These are phyloP conservation scores for Poecilia picta DNA, from an alignment of 2,797 vertebrate genomes.

Conservation along the genomic window DNA sequence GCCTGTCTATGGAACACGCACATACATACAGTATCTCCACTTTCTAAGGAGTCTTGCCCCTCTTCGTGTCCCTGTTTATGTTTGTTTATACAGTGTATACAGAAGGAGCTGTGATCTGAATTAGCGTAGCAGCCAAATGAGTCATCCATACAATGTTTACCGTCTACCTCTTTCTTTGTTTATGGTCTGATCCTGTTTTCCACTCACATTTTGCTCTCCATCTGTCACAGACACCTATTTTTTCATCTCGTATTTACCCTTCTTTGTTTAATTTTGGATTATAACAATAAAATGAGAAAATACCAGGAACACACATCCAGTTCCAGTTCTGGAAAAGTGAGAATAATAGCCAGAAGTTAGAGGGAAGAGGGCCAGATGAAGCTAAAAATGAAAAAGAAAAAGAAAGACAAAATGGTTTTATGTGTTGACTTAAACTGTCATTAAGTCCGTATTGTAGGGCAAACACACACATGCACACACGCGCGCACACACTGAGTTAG, in stretches of 20 bases:
- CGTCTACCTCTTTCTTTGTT: constrained; percentile 56
- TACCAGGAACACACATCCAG: constrained; percentile 7
- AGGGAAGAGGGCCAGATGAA: constrained; percentile 6
- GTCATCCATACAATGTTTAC: constrained; percentile 59
- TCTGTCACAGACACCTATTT: constrained; percentile 39
- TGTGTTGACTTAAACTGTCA: constrained; percentile 67
- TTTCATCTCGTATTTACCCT: constrained; percentile 23
- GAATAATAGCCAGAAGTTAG: constrained; percentile 26
- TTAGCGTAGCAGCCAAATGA: constrained; percentile 62
- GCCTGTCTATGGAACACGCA: constrained; percentile 27
- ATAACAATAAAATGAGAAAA: constrained; percentile 28
- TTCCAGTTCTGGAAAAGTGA: constrained; percentile 21
- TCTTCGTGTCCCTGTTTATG: constrained; percentile 47
- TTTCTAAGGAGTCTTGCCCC: constrained; percentile 53
- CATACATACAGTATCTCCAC: constrained; percentile 26
- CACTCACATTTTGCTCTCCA: constrained; percentile 12
- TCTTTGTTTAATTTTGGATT: constrained; percentile 34
- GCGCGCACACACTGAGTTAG: constrained; percentile 50
- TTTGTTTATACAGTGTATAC: constrained; percentile 69
- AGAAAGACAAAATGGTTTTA: constrained; percentile 44
- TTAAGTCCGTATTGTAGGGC: constrained; percentile 49
- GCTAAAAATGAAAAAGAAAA: constrained; percentile 17
- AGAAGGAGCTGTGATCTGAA: constrained; percentile 68
- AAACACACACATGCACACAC: constrained; percentile 29
- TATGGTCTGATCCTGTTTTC: constrained; percentile 57